Base-by-base conservation (phyloP, 2,888 invertebrate genomes). In the Ochropleura leucogaster region DNA sequence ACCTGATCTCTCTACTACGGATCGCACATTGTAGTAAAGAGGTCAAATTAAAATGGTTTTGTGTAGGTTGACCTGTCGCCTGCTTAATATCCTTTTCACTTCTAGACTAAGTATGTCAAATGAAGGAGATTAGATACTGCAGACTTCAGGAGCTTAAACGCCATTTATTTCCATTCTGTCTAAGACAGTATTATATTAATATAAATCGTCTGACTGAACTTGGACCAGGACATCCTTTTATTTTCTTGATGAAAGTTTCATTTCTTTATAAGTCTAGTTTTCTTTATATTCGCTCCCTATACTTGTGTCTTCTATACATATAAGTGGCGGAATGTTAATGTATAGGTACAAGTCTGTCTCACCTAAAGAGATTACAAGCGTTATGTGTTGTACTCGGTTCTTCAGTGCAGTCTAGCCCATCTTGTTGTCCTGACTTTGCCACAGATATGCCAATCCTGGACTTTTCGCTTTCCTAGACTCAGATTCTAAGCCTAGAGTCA, bases 131-230 rank as follows among this genome's bases (percentile, higher is more conserved):
- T 63, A 62, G 20, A 40, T 47, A 30, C 20, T 30, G 14, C 42
- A 44, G 20, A 64, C 12, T 51, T 65, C 46, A 65, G 62, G 65
- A 46, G 51, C 60, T 16, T 6, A 12, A 53, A 49, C 44, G n/a
- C 63, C 18, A 72, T 80, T 72, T 53, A 79, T 83, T 65, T 68
- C 44, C 40, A 72, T 68, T 10, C 5, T 12, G 55, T 42, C 44
- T 20, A 44, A n/a, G 67, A 63, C 59, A 64, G 40, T 6, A 10
- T 49, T 66, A 80, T 65, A 68, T 72, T 47, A 68, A 65, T 69
- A 69, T 63, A 63, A 84, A 80, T 80, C 40, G 44, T 49, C n/a
- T 18, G 20, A 55, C 40, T 51, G n/a, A 18, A 55, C 69, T 16
- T 44, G 10, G 51, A 68, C 30, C 9, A n/a, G 5, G 47, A 64